Conservation (phyloP, 1,140 invertebrate species). For the Pemphigus obesinymphae region DNA sequence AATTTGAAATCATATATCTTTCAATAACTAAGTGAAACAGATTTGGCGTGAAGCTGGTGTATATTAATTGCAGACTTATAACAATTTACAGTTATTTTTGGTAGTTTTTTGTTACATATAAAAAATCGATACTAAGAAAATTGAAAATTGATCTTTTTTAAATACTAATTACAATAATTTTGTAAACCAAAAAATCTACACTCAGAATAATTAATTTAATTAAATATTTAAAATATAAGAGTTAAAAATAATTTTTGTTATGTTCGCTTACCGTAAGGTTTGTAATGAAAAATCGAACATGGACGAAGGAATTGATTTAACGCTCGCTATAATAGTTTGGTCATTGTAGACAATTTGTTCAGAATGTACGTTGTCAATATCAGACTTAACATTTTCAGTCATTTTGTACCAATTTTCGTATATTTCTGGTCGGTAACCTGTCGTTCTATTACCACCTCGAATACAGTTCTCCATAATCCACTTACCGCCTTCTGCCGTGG, state of each 20-base stretch:
- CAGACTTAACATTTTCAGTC: neutral
- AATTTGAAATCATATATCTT: no score
- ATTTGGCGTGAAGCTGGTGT: no score
- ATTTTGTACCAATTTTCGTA: neutral
- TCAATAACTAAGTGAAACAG: no score
- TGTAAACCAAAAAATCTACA: no score
- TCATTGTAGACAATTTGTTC: neutral
- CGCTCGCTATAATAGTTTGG: neutral
- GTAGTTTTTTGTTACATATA: no score
- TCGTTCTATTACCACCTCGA: neutral
- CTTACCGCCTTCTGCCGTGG: neutral
- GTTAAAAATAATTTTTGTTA: neutral
- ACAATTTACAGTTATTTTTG: no score
- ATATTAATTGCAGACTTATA: no score
- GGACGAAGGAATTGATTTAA: neutral
- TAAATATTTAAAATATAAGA: no score
- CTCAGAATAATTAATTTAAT: no score
- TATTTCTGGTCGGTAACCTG: neutral
- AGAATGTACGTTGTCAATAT: neutral
- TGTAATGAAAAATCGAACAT: neutral
- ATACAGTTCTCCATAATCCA: constrained; percentile 26
- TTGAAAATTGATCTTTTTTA: no score
- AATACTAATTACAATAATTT: no score
- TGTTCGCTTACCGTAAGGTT: neutral
- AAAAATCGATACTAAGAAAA: no score